These are phyloP conservation scores for Leptinotarsa juncta DNA, from an alignment of 2,888 invertebrate genomes.

Conservation along the genomic window DNA sequence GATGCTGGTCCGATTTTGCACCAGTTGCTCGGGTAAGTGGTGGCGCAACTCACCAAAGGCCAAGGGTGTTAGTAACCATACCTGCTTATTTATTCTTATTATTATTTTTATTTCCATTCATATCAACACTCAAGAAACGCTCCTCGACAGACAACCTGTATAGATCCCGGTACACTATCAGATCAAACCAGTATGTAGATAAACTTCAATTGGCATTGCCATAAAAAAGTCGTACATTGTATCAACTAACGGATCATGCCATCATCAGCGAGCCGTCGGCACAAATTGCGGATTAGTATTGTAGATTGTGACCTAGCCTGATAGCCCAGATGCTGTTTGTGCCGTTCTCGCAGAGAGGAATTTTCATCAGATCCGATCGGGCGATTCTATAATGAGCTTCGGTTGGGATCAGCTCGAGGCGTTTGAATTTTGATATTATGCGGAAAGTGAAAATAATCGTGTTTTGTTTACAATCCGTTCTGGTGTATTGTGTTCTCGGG, in stretches of 20 bases:
- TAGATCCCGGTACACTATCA: neutral
- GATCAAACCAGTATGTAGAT: conserved; percentile 1
- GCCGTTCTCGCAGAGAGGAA: conserved; percentile 17
- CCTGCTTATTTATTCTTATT: too few relatives aligned
- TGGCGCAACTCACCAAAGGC: too few relatives aligned
- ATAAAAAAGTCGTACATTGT: conserved; percentile 7
- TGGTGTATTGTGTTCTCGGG: conserved; percentile 22
- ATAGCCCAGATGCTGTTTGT: conserved; percentile 27
- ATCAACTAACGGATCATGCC: conserved; percentile 9
- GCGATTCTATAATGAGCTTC: neutral
- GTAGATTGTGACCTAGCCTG: conserved; percentile 32
- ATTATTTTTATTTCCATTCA: too few relatives aligned
- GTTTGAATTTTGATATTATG: conserved; percentile 23
- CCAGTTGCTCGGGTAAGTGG: too few relatives aligned
- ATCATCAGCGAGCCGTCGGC: conserved; percentile 4
- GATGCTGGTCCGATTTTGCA: too few relatives aligned
- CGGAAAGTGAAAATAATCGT: conserved; percentile 24
- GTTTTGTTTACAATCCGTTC: conserved; percentile 19
- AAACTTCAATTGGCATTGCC: neutral
- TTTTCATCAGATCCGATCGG: neutral
- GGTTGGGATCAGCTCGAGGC: neutral
- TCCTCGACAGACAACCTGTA: neutral
- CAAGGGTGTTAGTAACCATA: too few relatives aligned
- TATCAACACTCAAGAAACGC: too few relatives aligned
- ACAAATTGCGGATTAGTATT: conserved; percentile 17